phyloP scores from a whole-genome alignment of 2,797 vertebrate species.

The Cirrhinus mrigala region DNA sequence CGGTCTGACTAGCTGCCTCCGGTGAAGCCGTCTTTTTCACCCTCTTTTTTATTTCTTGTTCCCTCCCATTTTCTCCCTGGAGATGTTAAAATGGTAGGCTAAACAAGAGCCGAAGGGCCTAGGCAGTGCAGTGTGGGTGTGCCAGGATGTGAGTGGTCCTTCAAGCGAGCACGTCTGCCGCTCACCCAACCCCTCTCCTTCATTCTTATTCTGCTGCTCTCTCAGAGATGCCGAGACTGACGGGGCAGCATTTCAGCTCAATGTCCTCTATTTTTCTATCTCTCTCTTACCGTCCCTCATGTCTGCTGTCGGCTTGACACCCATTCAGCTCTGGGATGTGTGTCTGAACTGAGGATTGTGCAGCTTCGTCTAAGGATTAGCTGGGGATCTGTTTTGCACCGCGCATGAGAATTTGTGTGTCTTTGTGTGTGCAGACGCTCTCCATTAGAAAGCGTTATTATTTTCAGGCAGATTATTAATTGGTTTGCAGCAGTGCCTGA shows the following conservation, averaged over 20 bases:
- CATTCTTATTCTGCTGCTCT: conserved; percentile 49
- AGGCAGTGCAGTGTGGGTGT: conserved; percentile 20
- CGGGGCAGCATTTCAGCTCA: conserved; percentile 23
- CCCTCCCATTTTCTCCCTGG: conserved; percentile 13
- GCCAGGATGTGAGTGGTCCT: conserved; percentile 6
- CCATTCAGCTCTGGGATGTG: conserved; percentile 21
- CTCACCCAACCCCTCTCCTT: conserved; percentile 16
- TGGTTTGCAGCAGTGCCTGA: conserved; percentile 21
- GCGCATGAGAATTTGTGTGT: background rate
- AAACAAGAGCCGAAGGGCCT: conserved; percentile 29
- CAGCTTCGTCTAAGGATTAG: conserved; percentile 33
- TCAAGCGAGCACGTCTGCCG: conserved; percentile 7
- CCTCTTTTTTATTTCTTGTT: conserved; percentile 2
- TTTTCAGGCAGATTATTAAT: conserved; percentile 40
- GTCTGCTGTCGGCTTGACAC: conserved; percentile 34
- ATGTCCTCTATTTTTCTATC: conserved; percentile 23
- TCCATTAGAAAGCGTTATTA: conserved; percentile 29
- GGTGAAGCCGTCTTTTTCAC: background rate
- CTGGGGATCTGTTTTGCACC: conserved; percentile 35
- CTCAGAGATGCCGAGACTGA: conserved; percentile 13
- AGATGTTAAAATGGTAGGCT: conserved; percentile 31
- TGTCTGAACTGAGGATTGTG: conserved; percentile 34
- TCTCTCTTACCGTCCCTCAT: background rate
- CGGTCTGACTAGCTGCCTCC: conserved; percentile 14
- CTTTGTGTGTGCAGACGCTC: background rate